Evolutionary conservation across 1,140 invertebrate species (phyloP).

Genomic region (Zaprionus gabonicus): DNA sequence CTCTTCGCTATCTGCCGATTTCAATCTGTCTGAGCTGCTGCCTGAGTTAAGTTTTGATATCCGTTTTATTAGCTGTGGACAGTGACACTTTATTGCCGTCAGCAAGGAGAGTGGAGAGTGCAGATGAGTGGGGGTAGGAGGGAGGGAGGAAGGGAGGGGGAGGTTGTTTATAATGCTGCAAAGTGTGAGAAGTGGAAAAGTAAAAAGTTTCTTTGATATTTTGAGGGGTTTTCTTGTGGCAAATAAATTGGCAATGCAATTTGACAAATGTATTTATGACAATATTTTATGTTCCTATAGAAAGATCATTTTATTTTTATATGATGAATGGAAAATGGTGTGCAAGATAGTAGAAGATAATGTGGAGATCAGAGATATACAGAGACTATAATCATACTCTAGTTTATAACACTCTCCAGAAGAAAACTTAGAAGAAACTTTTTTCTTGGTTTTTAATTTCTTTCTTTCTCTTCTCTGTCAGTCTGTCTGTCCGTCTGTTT

Average conservation of each 20-base stretch:
- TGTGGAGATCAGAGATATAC: too few species aligned
- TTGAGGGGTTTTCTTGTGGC: background rate
- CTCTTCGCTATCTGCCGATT: background rate
- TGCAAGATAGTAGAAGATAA: too few species aligned
- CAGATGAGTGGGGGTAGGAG: too few species aligned
- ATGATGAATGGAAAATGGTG: too few species aligned
- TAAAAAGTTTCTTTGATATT: background rate
- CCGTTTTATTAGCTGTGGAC: background rate
- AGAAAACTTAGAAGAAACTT: too few species aligned
- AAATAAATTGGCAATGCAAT: background rate
- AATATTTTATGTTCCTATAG: too few species aligned
- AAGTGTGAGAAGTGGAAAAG: background rate
- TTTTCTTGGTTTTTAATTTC: too few species aligned
- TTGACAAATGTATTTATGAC: background rate
- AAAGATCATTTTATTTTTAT: too few species aligned
- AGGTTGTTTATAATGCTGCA: background rate
- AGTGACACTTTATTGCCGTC: background rate
- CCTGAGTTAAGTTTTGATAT: background rate
- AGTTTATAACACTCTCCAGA: too few species aligned
- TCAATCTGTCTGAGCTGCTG: background rate
- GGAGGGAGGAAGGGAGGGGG: background rate
- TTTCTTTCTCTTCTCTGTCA: too few species aligned
- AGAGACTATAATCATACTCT: rapidly evolving
- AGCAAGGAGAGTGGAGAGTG: background rate
- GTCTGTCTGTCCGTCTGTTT: too few species aligned